These are phyloP conservation scores for Cladopsammia gracilis DNA, from an alignment of 64 coral and sea anemone genomes.

Conservation along the genomic window DNA sequence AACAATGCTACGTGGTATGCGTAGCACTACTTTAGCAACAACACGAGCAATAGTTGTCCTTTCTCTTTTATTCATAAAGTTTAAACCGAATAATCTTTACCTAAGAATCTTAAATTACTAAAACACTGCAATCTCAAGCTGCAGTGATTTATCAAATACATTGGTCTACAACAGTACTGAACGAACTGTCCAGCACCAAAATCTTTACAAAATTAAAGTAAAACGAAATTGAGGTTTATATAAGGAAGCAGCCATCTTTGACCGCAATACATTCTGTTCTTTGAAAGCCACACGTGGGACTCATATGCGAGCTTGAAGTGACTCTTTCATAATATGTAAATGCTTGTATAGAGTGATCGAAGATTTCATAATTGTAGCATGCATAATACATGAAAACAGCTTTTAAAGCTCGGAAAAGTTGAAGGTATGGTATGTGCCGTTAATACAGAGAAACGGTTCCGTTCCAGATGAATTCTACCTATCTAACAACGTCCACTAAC, in stretches of 20 bases:
- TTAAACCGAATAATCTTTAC: conserved; percentile 15
- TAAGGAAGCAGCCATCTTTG: background rate
- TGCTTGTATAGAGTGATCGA: background rate
- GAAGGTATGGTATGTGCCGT: background rate
- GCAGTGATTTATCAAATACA: conserved; percentile 1
- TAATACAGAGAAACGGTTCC: background rate
- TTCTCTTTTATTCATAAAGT: conserved; percentile 37
- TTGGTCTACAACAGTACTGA: background rate
- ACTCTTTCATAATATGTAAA: background rate
- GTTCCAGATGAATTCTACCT: background rate
- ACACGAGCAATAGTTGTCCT: background rate
- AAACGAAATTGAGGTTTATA: background rate
- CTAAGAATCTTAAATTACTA: conserved; percentile 22
- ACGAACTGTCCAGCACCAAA: background rate
- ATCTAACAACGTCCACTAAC: too few species aligned
- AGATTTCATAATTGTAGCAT: background rate
- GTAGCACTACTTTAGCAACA: too few species aligned
- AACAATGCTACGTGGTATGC: too few species aligned
- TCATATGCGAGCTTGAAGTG: background rate
- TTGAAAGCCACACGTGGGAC: background rate
- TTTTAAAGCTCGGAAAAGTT: background rate
- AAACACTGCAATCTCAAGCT: conserved; percentile 10
- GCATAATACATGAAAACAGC: background rate
- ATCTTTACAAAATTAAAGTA: conserved; percentile 35
- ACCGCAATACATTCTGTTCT: background rate